Evolutionary conservation across 2,888 invertebrate species (phyloP).

Genomic region (Conus canariensis): DNA sequence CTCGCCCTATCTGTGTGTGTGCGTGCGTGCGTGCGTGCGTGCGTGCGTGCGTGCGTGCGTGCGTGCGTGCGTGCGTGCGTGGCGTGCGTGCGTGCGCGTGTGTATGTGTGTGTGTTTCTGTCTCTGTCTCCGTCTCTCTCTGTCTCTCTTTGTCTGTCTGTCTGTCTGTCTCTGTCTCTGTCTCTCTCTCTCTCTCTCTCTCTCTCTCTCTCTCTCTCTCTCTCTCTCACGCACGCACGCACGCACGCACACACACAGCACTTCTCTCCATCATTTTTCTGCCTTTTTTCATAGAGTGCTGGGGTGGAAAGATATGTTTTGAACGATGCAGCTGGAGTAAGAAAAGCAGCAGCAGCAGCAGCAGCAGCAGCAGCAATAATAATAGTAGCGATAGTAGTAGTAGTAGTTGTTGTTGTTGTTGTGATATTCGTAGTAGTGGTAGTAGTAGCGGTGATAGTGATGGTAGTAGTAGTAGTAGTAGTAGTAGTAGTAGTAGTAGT

Average conservation of each 20-base stretch:
- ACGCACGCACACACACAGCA: not conserved
- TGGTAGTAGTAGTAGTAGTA: no score
- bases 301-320: not conserved
- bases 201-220: not conserved
- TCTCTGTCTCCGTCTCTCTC: not conserved
- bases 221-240: not conserved
- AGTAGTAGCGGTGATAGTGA: no score
- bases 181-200: not conserved
- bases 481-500: no score
- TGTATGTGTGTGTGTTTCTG: constrained; percentile 16
- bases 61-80: constrained; percentile 20
- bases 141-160: not conserved
- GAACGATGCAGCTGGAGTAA: no score
- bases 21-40: not conserved
- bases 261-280: no score
- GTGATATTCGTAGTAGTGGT: no score
- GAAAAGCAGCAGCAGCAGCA: no score
- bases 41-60: constrained; percentile 31
- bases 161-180: not conserved
- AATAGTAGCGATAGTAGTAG: no score
- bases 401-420: no score
- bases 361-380: no score
- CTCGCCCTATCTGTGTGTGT: not conserved
- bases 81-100: constrained; percentile 29
- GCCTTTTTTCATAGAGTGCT: no score